Evolutionary conservation across 2,113 vertebrate species (phyloP).

Genomic region (Hemiprocne comata): DNA sequence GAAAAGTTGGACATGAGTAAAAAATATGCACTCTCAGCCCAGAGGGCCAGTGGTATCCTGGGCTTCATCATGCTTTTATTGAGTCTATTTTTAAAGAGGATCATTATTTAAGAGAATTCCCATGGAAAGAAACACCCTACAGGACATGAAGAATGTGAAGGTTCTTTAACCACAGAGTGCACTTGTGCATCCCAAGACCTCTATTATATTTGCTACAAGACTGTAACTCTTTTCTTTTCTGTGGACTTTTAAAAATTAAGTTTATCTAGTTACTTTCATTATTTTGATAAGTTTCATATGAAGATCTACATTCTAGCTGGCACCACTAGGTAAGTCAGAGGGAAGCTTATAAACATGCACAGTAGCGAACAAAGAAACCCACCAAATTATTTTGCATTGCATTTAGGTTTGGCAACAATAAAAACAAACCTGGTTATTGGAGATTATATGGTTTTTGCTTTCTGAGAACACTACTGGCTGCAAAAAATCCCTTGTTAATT

Average conservation of each 20-base stretch:
- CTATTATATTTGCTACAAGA: not conserved
- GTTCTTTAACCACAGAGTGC: not conserved
- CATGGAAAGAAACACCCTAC: not conserved
- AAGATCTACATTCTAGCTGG: not conserved
- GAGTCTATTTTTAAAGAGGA: no score
- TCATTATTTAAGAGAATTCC: not conserved
- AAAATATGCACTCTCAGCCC: no score
- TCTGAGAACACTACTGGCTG: not conserved
- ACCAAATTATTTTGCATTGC: not conserved
- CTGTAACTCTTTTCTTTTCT: not conserved
- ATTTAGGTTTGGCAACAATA: not conserved
- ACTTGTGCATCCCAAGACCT: not conserved
- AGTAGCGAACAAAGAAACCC: not conserved
- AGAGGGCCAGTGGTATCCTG: no score
- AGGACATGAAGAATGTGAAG: not conserved
- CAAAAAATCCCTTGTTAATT: not conserved
- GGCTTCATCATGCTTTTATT: no score
- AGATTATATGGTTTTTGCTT: not conserved
- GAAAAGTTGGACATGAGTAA: no score
- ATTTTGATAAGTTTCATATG: not conserved
- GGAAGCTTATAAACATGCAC: not conserved
- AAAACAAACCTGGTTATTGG: not conserved
- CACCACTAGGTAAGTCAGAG: not conserved
- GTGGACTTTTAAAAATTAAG: not conserved
- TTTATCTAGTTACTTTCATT: not conserved